Evolutionary conservation across 2,888 invertebrate species (phyloP).

Genomic region (Pedicia rivosa): DNA sequence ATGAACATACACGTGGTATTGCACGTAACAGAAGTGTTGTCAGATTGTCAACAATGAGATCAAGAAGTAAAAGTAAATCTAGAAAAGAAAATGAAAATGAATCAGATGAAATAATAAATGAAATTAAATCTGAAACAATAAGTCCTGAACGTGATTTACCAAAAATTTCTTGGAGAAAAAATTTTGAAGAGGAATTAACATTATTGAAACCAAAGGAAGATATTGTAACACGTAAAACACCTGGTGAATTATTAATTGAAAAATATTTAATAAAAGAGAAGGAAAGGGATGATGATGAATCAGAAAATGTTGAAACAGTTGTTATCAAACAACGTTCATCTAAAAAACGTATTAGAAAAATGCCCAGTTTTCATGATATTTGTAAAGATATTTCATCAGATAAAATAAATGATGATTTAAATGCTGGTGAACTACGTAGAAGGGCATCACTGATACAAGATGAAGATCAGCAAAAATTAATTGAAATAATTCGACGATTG

Average conservation of each 20-base stretch:
- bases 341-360: slow-evolving; percentile 22
- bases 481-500: slow-evolving; percentile 1
- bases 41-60: slow-evolving; percentile 46
- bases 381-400: slow-evolving; percentile 37
- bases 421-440: slow-evolving; percentile 35
- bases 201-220: slow-evolving; percentile 19
- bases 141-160: slow-evolving; percentile 11
- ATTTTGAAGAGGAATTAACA: slow-evolving; percentile 34
- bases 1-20: slow-evolving; percentile 7
- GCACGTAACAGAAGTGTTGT: slow-evolving; percentile 59
- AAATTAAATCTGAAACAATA: slow-evolving; percentile 10
- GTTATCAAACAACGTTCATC: slow-evolving; percentile 16
- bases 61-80: slow-evolving; percentile 5
- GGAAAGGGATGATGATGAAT: slow-evolving; percentile 22
- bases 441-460: slow-evolving; percentile 38
- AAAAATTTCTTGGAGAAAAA: slow-evolving; percentile 40
- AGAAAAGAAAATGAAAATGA: slow-evolving; percentile 10
- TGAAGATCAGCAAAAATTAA: background rate
- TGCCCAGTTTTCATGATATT: slow-evolving; percentile 38
- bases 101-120: slow-evolving; percentile 11
- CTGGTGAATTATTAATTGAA: slow-evolving; percentile 59
- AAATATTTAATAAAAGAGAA: slow-evolving; percentile 53
- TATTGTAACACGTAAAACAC: slow-evolving; percentile 37
- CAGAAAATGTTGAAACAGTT: slow-evolving; percentile 13
- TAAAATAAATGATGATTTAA: slow-evolving; percentile 34